Evolutionary conservation across 2,113 vertebrate genomes (phyloP), one percentile per base, ranked within the genome.

Genomic region (Orientallactaga bullata): DNA sequence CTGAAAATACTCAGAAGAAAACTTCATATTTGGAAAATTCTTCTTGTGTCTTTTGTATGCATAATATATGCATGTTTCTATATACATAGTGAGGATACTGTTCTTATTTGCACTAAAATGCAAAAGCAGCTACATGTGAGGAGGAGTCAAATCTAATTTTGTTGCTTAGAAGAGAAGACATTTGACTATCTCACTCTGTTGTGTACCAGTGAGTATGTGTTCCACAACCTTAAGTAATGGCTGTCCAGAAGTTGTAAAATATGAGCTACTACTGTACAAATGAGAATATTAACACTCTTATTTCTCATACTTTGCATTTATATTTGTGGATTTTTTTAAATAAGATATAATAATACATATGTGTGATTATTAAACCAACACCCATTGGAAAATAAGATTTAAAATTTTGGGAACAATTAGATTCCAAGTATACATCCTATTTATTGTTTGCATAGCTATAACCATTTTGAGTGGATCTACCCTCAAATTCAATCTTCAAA

Each of bases 71-170:
- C 7, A 26, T 51, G 3, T 51, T 9, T 3, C 8, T 47, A 5
- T 68, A 55, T 58, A 17, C 37, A 24, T n/a, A 68, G 4, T 86
- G 11, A 86, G 7, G 28, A 60, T 21, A n/a, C n/a, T 85, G 7
- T 37, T 3, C 83, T 93, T 81, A 28, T 30, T n/a, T 71, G 51
- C 8, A 32, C 69, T 81, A 86, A 39, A 60, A 79, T 79, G 83
- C 37, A 26, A 61, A 92, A 81, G 7, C 32, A 94, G 12, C 16
- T 8, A 6, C 63, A 73, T 61, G 1, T 63, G 17, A 21, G 32
- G 2, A 51, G 7, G 47, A 73, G 20, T 71, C 9, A 51, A 60
- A 71, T 68, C 10, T 24, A 71, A 89, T 23, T 69, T 35, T 0
- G n/a, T 83, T 63, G 55, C 76, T 20, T 61, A 77, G 74, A 77